These are phyloP conservation scores for Formica selysi DNA, from an alignment of 1,140 invertebrate species.

Conservation along the genomic window DNA sequence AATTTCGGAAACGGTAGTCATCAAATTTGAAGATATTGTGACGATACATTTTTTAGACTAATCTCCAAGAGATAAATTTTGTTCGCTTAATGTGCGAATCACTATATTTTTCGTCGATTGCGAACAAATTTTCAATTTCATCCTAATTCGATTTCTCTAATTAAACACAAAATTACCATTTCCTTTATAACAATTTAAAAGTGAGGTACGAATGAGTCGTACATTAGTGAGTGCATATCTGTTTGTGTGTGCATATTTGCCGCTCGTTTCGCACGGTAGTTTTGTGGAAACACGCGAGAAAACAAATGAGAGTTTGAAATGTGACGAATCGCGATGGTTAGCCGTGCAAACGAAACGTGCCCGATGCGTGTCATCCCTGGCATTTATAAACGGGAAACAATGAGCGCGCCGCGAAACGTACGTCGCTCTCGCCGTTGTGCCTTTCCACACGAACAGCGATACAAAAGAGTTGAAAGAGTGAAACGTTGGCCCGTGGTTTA, in stretches of 20 bases:
- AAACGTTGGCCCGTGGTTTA: slow-evolving; percentile 49
- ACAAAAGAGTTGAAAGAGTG: slow-evolving; percentile 42
- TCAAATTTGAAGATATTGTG: slow-evolving; percentile 23
- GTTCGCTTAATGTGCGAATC: neutral
- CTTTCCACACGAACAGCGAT: slow-evolving; percentile 21
- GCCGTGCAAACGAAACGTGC: slow-evolving; percentile 36
- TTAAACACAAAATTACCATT: neutral
- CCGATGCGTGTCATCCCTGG: slow-evolving; percentile 55
- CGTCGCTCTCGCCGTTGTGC: slow-evolving; percentile 29
- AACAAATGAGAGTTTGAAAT: slow-evolving; percentile 69
- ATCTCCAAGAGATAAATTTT: neutral
- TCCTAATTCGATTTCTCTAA: neutral
- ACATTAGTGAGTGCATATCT: neutral
- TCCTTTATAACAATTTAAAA: neutral
- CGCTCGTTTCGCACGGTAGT: slow-evolving; percentile 14
- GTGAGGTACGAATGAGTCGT: neutral
- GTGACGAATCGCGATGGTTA: slow-evolving; percentile 32
- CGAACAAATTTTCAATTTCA: neutral
- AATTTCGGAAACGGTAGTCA: neutral
- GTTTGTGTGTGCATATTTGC: neutral
- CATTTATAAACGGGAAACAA: slow-evolving; percentile 70
- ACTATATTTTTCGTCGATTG: neutral
- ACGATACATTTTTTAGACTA: neutral
- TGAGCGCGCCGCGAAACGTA: slow-evolving; percentile 56
- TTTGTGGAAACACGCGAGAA: slow-evolving; percentile 28